phyloP scores from a whole-genome alignment of 2,113 vertebrate species.

The Ctenodactylus gundi region DNA sequence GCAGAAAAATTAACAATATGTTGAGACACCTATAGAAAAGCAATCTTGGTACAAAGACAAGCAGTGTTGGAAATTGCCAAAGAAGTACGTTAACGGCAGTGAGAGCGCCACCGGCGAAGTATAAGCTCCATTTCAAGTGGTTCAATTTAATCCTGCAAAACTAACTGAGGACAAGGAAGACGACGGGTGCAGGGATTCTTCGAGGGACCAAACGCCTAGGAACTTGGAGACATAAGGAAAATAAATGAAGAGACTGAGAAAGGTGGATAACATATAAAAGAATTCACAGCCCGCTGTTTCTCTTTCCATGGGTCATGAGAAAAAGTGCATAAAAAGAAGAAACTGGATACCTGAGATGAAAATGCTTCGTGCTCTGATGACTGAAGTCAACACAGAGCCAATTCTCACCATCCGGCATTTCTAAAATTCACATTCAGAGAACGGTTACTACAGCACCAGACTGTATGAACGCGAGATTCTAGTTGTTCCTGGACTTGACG shows the following conservation, averaged over 20 bases:
- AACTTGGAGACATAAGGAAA: not conserved
- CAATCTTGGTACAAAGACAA: not conserved
- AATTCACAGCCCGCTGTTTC: not conserved
- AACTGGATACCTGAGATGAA: not conserved
- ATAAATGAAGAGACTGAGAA: not conserved
- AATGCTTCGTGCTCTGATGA: not conserved
- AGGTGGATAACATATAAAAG: no score
- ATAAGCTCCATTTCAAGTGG: not conserved
- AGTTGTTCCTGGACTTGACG: not conserved
- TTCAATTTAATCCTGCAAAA: not conserved
- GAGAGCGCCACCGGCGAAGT: not conserved
- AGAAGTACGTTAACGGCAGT: not conserved
- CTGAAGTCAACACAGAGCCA: not conserved
- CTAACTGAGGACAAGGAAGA: not conserved
- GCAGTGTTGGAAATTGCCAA: not conserved
- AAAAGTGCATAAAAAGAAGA: not conserved
- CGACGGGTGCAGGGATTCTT: no score
- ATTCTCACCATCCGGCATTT: not conserved
- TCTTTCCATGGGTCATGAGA: not conserved
- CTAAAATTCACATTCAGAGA: not conserved
- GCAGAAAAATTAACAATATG: no score
- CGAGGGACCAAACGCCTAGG: not conserved
- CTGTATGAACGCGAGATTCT: not conserved
- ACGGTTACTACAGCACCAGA: rapidly evolving
- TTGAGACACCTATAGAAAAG: no score